phyloP scores from a whole-genome alignment of 2,888 invertebrate genomes.

The Harpalus rubripes region DNA sequence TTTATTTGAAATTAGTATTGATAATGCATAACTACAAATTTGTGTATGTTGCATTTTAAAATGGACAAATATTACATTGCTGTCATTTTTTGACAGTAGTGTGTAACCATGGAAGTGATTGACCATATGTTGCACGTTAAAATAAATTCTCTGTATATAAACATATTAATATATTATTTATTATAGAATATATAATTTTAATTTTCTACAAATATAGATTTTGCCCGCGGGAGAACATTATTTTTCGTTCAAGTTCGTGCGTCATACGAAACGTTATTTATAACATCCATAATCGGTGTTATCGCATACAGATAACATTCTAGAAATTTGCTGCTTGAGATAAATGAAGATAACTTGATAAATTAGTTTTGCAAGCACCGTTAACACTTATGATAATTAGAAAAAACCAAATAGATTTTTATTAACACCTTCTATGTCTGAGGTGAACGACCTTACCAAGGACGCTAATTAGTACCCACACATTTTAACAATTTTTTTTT shows the following conservation, averaged over 20 bases:
- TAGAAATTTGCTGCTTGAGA: slow-evolving; percentile 42
- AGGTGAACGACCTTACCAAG: slow-evolving; percentile 59
- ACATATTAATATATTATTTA: too few species aligned
- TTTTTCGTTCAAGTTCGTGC: slow-evolving; percentile 43
- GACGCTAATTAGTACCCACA: slow-evolving; percentile 48
- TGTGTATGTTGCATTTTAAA: too few species aligned
- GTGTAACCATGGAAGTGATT: too few species aligned
- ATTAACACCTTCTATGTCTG: slow-evolving; percentile 36
- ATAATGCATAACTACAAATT: too few species aligned
- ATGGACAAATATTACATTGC: too few species aligned
- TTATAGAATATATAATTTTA: background rate
- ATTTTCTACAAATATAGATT: slow-evolving; percentile 38
- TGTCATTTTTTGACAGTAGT: too few species aligned
- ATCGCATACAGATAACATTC: slow-evolving; percentile 52
- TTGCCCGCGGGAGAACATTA: slow-evolving; percentile 47
- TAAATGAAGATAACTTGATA: slow-evolving; percentile 48
- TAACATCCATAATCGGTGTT: slow-evolving; percentile 46
- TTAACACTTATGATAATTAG: slow-evolving; percentile 53
- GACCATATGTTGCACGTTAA: too few species aligned
- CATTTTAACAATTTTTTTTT: slow-evolving; percentile 14
- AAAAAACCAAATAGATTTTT: slow-evolving; percentile 36
- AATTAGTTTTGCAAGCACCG: slow-evolving; percentile 35
- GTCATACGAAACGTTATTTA: slow-evolving; percentile 59
- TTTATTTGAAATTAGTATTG: too few species aligned
- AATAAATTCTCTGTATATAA: too few species aligned